These are phyloP conservation scores for Mycteria americana DNA, from an alignment of 2,797 vertebrate genomes.

Conservation along the genomic window DNA sequence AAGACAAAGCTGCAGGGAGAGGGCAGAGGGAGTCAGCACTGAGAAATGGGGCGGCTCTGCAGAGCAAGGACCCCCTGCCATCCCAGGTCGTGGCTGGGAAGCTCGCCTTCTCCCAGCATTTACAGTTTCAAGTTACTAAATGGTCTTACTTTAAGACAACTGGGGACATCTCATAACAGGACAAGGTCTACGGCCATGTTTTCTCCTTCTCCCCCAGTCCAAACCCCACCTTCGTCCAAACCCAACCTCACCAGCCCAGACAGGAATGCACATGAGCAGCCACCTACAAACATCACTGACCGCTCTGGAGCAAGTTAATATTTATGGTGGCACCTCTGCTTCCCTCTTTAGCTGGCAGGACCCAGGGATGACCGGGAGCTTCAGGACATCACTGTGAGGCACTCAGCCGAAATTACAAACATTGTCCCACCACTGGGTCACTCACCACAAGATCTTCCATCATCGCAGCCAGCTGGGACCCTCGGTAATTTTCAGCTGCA, in stretches of 20 bases:
- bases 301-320: neutral
- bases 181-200: neutral
- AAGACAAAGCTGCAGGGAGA: neutral
- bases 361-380: neutral
- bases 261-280: accelerated
- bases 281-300: neutral
- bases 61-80: neutral
- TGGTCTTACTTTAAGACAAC: neutral
- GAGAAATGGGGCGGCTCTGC: accelerated
- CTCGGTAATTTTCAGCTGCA: neutral
- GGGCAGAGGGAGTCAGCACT: neutral
- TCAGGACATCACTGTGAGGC: neutral
- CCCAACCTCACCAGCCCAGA: neutral
- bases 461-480: neutral
- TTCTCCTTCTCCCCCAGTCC: neutral
- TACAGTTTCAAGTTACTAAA: neutral
- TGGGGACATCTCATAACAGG: neutral
- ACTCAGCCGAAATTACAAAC: neutral
- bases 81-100: neutral
- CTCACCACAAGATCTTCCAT: neutral
- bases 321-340: neutral
- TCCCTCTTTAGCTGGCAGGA: neutral
- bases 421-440: neutral
- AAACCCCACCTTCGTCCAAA: neutral
- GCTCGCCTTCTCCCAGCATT: neutral